Base-by-base conservation (phyloP, 2,797 vertebrate species). In the Hydrophis major region DNA sequence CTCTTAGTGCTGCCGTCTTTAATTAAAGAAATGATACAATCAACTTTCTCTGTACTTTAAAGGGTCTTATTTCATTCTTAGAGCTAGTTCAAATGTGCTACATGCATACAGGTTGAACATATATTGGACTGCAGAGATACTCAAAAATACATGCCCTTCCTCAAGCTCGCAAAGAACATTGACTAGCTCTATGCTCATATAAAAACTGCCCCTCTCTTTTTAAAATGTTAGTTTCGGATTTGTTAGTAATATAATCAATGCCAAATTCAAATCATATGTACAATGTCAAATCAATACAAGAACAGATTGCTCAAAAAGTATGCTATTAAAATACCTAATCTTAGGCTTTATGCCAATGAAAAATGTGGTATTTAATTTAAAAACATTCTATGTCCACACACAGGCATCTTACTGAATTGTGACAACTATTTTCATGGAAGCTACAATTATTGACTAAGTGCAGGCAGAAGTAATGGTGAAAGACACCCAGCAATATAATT, bases 1-100 rank as follows among this genome's bases (percentile, higher is more conserved):
- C 99, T 98, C 99, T 98, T 96, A 99, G 98, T 83, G 99, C 99
- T 95, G 99, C 99, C 18, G 99, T 99, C 99, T 99, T 95, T 90
- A 92, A 28, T 90, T 94, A 66, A 93, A 94, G 94, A 96, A 96
- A 92, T 59, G 55, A 94, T 6, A 91, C 2, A 2, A 37, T 50
- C 92, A 28, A 94, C 7, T 89, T 32, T 18, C 14, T 56, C 87
- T 14, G 56, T 90, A 89, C 66, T 83, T 56, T 53, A 91, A 87
- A 74, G 32, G 53, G 10, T 53, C 53, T 27, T 16, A 22, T 14
- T 69, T 66, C 59, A 57, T 87, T 90, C 7, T 8, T 50, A n/a
- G 27, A 27, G 20, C 18, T 47, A 47, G 37, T 87, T 59, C 63
- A 90, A 50, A 59, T n/a, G 13, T 27, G 13, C 0, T 27, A 53